Conservation (phyloP, 2,797 vertebrate genomes). For the Pantherophis vulpinus region DNA sequence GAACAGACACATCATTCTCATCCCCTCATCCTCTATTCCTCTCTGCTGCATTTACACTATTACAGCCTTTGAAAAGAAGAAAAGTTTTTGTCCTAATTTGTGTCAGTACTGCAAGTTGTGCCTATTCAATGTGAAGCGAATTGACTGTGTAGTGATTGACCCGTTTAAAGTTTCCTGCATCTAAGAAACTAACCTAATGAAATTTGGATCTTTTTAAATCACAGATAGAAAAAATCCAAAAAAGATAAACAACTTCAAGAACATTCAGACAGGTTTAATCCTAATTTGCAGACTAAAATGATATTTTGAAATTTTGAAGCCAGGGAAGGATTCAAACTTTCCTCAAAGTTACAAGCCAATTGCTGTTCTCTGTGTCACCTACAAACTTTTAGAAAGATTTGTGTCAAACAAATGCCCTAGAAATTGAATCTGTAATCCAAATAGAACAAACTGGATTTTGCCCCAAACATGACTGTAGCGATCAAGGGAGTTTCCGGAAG, state of each 20-base stretch:
- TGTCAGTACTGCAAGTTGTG: not conserved
- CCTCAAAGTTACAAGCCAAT: too few species aligned
- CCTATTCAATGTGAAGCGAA: not conserved
- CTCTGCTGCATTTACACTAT: not conserved
- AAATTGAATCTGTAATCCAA: too few species aligned
- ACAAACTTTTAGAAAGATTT: too few species aligned
- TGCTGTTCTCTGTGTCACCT: too few species aligned
- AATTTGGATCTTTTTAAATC: not conserved
- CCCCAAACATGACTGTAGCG: too few species aligned
- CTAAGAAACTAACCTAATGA: not conserved
- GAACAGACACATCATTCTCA: not conserved
- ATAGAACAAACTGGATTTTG: too few species aligned
- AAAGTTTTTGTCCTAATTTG: not conserved
- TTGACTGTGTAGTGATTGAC: not conserved
- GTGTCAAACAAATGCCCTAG: too few species aligned
- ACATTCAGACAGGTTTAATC: not conserved
- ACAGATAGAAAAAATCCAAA: not conserved
- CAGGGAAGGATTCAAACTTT: too few species aligned
- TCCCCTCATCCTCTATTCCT: not conserved
- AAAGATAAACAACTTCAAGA: not conserved
- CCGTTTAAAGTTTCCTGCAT: not conserved
- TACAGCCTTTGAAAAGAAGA: not conserved
- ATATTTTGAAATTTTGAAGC: not conserved
- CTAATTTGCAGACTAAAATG: not conserved
- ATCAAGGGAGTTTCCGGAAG: too few species aligned